Percentiles rank a stretch among this genome's conserved stretches.
Conservation (phyloP, 2,888 invertebrate genomes). For the Campopleginae sp. region DNA sequence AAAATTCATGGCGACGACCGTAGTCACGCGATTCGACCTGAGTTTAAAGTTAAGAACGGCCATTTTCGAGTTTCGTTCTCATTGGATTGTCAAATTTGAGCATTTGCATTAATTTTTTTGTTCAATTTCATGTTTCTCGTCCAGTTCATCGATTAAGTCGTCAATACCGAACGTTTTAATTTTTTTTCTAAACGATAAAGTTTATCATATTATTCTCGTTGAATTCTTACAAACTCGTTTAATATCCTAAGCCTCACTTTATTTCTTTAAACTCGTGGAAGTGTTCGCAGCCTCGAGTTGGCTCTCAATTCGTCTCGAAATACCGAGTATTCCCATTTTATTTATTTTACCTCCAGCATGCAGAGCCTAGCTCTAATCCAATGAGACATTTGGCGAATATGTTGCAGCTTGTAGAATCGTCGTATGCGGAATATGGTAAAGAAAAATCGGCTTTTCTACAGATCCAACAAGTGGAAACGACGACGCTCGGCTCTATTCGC, state of each 20-base stretch:
- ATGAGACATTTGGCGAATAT: conserved; percentile 5
- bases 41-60: background rate
- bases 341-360: background rate
- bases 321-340: background rate
- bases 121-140: background rate
- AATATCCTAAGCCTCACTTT: background rate
- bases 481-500: conserved; percentile 71
- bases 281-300: background rate
- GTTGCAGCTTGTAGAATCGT: conserved; percentile 14
- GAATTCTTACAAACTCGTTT: background rate
- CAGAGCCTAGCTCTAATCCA: conserved; percentile 13
- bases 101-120: background rate
- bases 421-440: conserved; percentile 52
- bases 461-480: conserved; percentile 69
- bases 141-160: background rate
- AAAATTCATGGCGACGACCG: background rate
- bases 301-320: background rate
- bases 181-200: background rate
- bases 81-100: background rate
- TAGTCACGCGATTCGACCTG: background rate
- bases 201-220: background rate
- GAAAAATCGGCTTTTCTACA: conserved; percentile 41
- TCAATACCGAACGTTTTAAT: background rate
- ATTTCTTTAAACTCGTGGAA: background rate
- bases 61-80: background rate